These are phyloP conservation scores for Hyperoplus lanceolatus DNA, from an alignment of 2,797 vertebrate species.

Conservation along the genomic window DNA sequence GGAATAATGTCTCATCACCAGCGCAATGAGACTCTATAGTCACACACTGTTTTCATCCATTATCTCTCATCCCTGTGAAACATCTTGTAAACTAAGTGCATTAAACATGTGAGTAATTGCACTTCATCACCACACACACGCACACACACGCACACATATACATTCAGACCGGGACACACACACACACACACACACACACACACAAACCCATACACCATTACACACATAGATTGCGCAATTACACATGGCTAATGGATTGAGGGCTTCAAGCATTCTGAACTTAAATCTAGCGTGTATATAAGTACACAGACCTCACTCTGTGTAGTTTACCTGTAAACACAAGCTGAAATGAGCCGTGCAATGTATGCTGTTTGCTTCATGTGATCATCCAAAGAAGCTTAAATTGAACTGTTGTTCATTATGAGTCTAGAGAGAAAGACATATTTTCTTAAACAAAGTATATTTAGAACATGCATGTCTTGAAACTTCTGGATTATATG, in stretches of 20 bases:
- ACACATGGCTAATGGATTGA: slow-evolving; percentile 46
- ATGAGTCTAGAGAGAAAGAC: slow-evolving; percentile 9
- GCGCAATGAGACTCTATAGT: slow-evolving; percentile 9
- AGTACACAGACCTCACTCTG: slow-evolving; percentile 34
- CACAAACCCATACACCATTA: slow-evolving; percentile 34
- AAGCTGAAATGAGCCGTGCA: slow-evolving; percentile 54
- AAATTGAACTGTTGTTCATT: slow-evolving; percentile 17
- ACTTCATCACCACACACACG: background rate
- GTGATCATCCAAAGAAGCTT: slow-evolving; percentile 2
- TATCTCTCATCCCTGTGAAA: slow-evolving; percentile 5
- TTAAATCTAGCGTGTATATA: slow-evolving; percentile 56
- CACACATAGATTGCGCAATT: slow-evolving; percentile 56
- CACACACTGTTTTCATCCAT: slow-evolving; percentile 10
- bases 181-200: slow-evolving; percentile 22
- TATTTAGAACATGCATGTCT: background rate
- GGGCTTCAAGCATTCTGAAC: slow-evolving; percentile 34
- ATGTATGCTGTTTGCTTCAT: slow-evolving; percentile 29
- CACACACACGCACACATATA: slow-evolving; percentile 7
- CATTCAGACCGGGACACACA: slow-evolving; percentile 8
- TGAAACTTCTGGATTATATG: background rate
- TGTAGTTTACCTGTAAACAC: slow-evolving; percentile 61
- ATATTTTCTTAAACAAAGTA: background rate
- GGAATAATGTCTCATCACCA: background rate
- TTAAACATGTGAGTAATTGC: background rate
- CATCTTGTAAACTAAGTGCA: background rate